Conservation (phyloP, 2,113 vertebrate genomes). For the Glaucomys volans region DNA sequence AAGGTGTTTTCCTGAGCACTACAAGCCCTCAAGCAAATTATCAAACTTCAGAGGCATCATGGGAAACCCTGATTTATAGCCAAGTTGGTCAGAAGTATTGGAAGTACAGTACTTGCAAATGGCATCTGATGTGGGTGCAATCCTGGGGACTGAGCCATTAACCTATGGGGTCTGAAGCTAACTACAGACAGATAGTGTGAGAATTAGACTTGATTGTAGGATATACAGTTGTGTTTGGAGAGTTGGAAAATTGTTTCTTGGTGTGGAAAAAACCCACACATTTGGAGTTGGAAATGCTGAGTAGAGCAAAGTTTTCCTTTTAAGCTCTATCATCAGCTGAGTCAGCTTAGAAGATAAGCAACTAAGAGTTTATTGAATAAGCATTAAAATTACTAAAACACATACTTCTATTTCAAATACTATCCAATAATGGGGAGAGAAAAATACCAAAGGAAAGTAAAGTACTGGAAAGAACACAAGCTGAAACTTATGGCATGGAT, state of each 20-base stretch:
- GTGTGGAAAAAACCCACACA: neutral
- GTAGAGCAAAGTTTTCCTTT: neutral
- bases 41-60: neutral
- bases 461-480: neutral
- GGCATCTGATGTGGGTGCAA: neutral
- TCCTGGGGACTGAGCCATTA: neutral
- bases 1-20: neutral
- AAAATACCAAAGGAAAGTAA: conserved; percentile 31
- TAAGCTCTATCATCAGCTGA: neutral
- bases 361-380: conserved; percentile 16
- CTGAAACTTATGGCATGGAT: neutral
- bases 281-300: neutral
- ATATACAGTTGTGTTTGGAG: neutral
- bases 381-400: conserved; percentile 39
- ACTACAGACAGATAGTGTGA: neutral
- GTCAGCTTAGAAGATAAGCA: conserved; percentile 43
- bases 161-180: neutral
- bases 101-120: neutral
- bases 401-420: neutral
- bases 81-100: neutral
- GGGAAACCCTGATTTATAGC: neutral
- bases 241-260: neutral
- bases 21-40: neutral
- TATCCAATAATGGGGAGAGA: neutral
- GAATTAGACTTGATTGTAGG: neutral